Evolutionary conservation across 2,113 vertebrate species (phyloP), one percentile per base, ranked within the genome.

Genomic region (Leptodactylus fuscus): DNA sequence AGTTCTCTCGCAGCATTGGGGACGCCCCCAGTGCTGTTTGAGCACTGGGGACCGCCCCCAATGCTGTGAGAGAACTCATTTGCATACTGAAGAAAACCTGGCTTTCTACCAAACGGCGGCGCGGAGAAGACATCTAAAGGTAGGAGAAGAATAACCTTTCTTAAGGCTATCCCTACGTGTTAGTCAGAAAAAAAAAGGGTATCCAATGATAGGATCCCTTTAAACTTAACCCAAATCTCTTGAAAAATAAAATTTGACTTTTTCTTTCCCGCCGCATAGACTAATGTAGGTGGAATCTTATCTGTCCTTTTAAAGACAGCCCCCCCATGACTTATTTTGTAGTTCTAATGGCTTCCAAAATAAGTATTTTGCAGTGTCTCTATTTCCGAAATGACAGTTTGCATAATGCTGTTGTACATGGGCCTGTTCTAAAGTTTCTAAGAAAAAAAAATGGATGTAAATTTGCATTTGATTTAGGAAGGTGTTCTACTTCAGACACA

Each of bases 331-430:
- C 60, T 69, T 69, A 41, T 55, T 82, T 71, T 71, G 20, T 51
- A 51, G 46, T 82, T 8, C 32, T 29, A 36, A 51, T 36, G 8
- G 38, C 36, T 81, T 81, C 36, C 34, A 51, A 82, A 29, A 58
- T 20, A 81, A 70, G 32, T 71, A 12, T 53, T 34, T 82, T 76
- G 44, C 65, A 7, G 13, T 55, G 67, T 70, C 27, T 22, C 34
- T 8, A 15, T 71, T 9, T 69, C 29, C 44, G 3, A 27, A 53
- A n/a, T 38, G 62, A 71, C 18, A 12, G 32, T 22, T n/a, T 51
- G 90, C 91, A 60, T 80, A 20, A 76, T 93, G 93, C 94, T 93
- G 94, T 94, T 94, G 94, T 94, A 95, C 94, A 95, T 95, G 94
- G 94, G 94, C 95, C 94, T 93, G 85, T 93, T 91, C 91, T 94